A percentile compares a stretch with the other conserved stretches of the same genome.
Conservation (phyloP, 2,888 invertebrate genomes). For the Caenorhabditis angaria region DNA sequence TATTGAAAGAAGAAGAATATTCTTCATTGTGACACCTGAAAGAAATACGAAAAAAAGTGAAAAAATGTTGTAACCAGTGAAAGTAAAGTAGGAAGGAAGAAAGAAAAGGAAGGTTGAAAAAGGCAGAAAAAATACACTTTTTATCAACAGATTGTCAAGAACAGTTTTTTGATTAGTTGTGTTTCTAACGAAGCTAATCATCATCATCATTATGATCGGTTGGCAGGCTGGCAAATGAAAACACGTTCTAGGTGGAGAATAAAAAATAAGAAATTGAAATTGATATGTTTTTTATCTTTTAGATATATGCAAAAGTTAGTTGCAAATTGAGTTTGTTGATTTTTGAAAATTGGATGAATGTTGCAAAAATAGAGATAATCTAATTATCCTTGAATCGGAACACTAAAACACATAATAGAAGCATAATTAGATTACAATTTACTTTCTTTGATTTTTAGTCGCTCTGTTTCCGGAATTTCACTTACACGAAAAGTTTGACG, state of each 20-base stretch:
- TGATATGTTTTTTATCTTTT: neutral
- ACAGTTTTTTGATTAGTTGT: neutral
- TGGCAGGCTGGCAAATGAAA: neutral
- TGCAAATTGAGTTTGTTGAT: neutral
- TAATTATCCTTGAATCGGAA: too few relatives aligned
- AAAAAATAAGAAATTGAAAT: neutral
- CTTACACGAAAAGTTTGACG: too few relatives aligned
- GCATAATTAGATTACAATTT: too few relatives aligned
- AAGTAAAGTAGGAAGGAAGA: conserved; percentile 8
- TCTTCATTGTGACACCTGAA: conserved; percentile 20
- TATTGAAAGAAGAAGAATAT: conserved; percentile 27
- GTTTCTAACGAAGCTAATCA: neutral
- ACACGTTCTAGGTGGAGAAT: neutral
- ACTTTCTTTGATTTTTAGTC: too few relatives aligned
- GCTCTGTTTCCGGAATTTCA: too few relatives aligned
- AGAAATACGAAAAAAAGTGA: conserved; percentile 9
- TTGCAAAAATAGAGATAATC: too few relatives aligned
- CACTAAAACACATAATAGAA: too few relatives aligned
- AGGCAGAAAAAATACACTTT: neutral
- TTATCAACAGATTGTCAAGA: neutral
- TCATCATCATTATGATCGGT: neutral
- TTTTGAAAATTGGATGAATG: neutral
- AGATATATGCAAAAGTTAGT: too few relatives aligned
- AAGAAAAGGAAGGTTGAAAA: conserved; percentile 18
- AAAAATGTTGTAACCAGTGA: neutral